Base-by-base conservation (phyloP, 2,113 vertebrate species). In the Lethenteron camtschaticum region DNA sequence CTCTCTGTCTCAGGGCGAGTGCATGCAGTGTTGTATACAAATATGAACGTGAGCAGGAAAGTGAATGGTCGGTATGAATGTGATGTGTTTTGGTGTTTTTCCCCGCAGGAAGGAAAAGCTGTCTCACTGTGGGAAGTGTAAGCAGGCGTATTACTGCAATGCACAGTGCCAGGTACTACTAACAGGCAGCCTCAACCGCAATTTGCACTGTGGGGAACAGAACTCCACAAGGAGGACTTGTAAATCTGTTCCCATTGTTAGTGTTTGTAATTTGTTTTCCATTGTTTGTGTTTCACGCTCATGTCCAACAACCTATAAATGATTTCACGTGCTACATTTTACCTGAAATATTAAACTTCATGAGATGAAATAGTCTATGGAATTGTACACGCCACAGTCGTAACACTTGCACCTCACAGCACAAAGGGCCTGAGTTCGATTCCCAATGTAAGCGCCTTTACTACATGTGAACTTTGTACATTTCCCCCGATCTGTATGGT, bases 121-220 rank as follows among this genome's bases (percentile, higher is more conserved):
- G 80, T 88, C 90, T 72, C 92, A 85, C 77, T 99, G 94, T 74
- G 92, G 90, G 75, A 89, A 89, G 72, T 99, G 94, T 78, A 96
- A 87, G 76, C 89, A 94, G 78, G 89, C 90, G 3, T 90, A 86
- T 74, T 99, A 99, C 81, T 99, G 94, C 83, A 77, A 89, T 71
- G 85, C 78, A 70, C 85, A 86, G 58, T 99, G 94, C 73, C 94
- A 99, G 90, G 92, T 99, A 85, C 1, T 76, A 73, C 20, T 58
- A 24, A 12, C 57, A 24, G 55, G 24, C 55, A 56, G 16, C 9
- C 63, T 8, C 14, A 11, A 9, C 12, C 68, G 41, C 14, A 71
- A 56, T 58, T 58, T 8, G 13, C 70, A 16, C 9, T 70, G 9
- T 57, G 55, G 9, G 16, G 10, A 9, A 20, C 57, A 10, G 10